These are phyloP conservation scores for Agriopis marginaria DNA, from an alignment of 2,888 invertebrate genomes.

Conservation along the genomic window DNA sequence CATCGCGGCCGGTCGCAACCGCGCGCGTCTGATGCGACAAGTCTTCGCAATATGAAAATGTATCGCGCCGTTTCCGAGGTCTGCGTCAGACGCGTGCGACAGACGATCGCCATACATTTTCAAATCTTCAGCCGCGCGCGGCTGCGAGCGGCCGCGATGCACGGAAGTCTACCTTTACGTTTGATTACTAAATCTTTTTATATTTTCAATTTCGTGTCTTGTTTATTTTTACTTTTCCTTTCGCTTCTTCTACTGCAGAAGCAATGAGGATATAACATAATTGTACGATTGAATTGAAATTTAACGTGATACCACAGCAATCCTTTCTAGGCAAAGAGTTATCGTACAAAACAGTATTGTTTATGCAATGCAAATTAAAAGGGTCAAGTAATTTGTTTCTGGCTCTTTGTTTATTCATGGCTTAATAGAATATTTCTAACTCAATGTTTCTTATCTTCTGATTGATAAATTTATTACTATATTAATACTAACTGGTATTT, in stretches of 20 bases:
- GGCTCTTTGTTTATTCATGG: slow-evolving; percentile 46
- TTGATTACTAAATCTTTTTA: slow-evolving; percentile 43
- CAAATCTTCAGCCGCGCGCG: too few species aligned
- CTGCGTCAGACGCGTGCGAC: too few species aligned
- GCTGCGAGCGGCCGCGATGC: too few species aligned
- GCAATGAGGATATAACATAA: slow-evolving; percentile 69
- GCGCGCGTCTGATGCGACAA: too few species aligned
- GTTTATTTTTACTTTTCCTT: slow-evolving; percentile 50
- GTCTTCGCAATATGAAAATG: too few species aligned
- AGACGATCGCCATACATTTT: too few species aligned
- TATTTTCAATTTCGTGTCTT: slow-evolving; percentile 47
- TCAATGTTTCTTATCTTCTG: slow-evolving; percentile 20
- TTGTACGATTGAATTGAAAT: slow-evolving; percentile 39
- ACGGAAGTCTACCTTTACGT: not conserved
- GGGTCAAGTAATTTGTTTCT: slow-evolving; percentile 9
- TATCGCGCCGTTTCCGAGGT: too few species aligned
- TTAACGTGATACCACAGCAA: slow-evolving; percentile 73
- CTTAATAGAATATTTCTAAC: slow-evolving; percentile 44
- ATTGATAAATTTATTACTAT: slow-evolving; percentile 10
- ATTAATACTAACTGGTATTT: slow-evolving; percentile 30
- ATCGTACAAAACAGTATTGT: slow-evolving; percentile 32
- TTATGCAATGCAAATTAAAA: not conserved
- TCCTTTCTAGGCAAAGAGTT: slow-evolving; percentile 68
- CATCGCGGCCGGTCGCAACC: too few species aligned
- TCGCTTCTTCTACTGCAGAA: slow-evolving; percentile 81